These are phyloP conservation scores for Ormyrus nitidulus DNA, from an alignment of 2,888 invertebrate genomes.

Conservation along the genomic window DNA sequence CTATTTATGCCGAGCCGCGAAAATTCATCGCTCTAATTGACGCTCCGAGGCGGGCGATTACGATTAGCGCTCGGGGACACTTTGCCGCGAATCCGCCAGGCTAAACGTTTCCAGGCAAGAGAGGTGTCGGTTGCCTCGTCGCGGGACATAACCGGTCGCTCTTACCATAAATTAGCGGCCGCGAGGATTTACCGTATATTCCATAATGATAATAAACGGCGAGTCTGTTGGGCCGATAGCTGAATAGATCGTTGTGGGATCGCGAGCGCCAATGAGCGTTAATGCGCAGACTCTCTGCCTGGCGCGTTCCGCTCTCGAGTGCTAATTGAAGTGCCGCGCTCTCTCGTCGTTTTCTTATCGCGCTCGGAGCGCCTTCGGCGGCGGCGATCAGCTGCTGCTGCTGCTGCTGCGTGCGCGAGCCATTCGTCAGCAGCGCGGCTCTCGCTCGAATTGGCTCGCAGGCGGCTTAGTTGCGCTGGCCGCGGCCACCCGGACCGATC, in stretches of 20 bases:
- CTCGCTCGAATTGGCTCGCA: not conserved
- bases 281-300: not conserved
- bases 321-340: not conserved
- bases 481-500: not conserved
- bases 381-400: constrained; percentile 11
- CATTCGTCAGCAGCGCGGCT: not conserved
- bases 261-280: not conserved
- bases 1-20: no score
- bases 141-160: not conserved
- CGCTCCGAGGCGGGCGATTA: no score
- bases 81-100: no score
- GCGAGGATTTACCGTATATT: not conserved
- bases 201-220: not conserved
- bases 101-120: no score
- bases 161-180: constrained; percentile 1
- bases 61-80: no score
- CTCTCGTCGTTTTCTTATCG: constrained; percentile 19
- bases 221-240: no score
- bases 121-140: no score
- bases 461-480: constrained; percentile 2
- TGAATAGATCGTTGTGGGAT: no score
- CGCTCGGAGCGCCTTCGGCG: constrained; percentile 50
- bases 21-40: no score
- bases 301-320: not conserved
- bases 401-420: not conserved